Evolutionary conservation across 2,113 vertebrate genomes (phyloP).

Genomic region (Vulpes ferrilata): DNA sequence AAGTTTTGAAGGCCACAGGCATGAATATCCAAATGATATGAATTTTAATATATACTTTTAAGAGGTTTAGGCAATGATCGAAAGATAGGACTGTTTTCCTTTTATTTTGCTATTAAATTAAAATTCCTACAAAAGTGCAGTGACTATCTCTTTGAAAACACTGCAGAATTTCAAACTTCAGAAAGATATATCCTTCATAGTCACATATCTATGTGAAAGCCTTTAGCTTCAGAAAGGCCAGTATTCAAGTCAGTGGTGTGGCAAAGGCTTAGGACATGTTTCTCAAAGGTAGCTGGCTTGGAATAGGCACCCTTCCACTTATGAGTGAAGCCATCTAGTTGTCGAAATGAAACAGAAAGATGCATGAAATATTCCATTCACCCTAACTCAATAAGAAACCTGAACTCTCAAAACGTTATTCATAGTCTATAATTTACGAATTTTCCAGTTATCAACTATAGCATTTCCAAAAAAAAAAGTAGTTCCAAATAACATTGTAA

Average conservation of each 20-base stretch:
- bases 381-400: slow-evolving; percentile 37
- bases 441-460: slow-evolving; percentile 40
- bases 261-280: background rate
- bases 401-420: slow-evolving; percentile 56
- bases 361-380: background rate
- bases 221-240: slow-evolving; percentile 47
- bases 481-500: slow-evolving; percentile 23
- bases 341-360: slow-evolving; percentile 63
- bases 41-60: slow-evolving; percentile 67
- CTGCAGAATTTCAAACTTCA: slow-evolving; percentile 46
- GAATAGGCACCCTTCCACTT: background rate
- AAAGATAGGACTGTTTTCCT: slow-evolving; percentile 51
- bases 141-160: slow-evolving; percentile 59
- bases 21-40: slow-evolving; percentile 61
- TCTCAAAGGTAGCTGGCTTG: slow-evolving; percentile 3
- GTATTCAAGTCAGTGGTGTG: background rate
- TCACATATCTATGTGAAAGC: slow-evolving; percentile 55
- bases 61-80: background rate
- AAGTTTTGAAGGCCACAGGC: slow-evolving; percentile 58
- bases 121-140: slow-evolving; percentile 24
- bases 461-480: background rate
- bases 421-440: slow-evolving; percentile 51
- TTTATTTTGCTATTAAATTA: slow-evolving; percentile 66
- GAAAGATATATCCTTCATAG: slow-evolving; percentile 47
- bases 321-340: slow-evolving; percentile 27